phyloP scores from a whole-genome alignment of 2,113 vertebrate species.

The Neomonachus schauinslandi region DNA sequence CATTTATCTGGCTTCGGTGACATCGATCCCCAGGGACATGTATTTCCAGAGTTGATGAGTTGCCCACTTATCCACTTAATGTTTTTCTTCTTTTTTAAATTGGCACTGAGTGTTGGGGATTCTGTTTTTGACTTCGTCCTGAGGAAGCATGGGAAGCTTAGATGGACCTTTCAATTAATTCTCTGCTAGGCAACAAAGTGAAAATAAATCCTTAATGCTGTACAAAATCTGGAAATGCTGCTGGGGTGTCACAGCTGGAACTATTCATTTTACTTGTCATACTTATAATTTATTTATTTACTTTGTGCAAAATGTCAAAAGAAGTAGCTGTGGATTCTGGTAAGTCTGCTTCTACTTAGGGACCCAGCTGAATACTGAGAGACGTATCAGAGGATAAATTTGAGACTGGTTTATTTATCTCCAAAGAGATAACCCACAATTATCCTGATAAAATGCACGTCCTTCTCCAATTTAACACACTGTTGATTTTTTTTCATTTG shows the following conservation, averaged over 20 bases:
- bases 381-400: not conserved
- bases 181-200: slow-evolving; percentile 45
- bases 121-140: slow-evolving; percentile 44
- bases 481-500: not conserved
- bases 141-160: not conserved
- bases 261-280: slow-evolving; percentile 61
- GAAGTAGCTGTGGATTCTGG: not conserved
- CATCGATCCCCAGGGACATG: not conserved
- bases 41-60: not conserved
- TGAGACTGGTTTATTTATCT: not conserved
- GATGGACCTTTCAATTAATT: slow-evolving; percentile 56
- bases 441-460: slow-evolving; percentile 1
- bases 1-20: not conserved
- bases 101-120: not conserved
- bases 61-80: not conserved
- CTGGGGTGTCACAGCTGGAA: not conserved
- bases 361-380: not conserved
- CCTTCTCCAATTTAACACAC: not conserved
- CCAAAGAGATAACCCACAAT: not conserved
- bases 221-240: slow-evolving; percentile 41
- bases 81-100: slow-evolving; percentile 24
- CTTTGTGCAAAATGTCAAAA: slow-evolving; percentile 54
- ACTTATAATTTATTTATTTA: slow-evolving; percentile 74
- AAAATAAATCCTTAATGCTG: slow-evolving; percentile 61
- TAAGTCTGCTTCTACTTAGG: not conserved